A percentile compares a stretch with the other conserved stretches of the same genome.
These are phyloP conservation scores for Stichodactyla mertensii DNA, from an alignment of 64 coral and sea anemone genomes.

Conservation along the genomic window DNA sequence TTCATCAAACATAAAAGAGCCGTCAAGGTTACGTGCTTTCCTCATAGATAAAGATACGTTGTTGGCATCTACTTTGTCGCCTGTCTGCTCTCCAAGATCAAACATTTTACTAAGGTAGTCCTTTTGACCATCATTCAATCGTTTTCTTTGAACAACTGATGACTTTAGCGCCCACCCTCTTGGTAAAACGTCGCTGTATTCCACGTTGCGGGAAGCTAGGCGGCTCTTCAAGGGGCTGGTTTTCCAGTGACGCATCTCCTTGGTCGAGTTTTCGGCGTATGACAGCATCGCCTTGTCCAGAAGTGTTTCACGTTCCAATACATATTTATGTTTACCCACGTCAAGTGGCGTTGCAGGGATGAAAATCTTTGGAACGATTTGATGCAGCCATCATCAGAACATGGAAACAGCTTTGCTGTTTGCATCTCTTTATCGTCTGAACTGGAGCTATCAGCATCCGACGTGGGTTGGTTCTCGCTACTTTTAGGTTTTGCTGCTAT, in stretches of 20 bases:
- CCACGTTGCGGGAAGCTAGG: neutral
- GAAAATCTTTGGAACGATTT: slow-evolving; percentile 27
- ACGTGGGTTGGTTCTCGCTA: neutral
- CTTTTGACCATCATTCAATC: slow-evolving; percentile 16
- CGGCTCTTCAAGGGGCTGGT: neutral
- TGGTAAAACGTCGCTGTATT: neutral
- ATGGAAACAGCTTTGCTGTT: slow-evolving; percentile 5
- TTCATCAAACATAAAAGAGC: neutral
- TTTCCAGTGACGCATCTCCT: neutral
- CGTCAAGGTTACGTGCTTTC: slow-evolving; percentile 14
- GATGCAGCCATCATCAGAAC: neutral
- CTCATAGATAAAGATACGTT: slow-evolving; percentile 3
- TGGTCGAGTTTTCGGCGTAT: slow-evolving; percentile 18
- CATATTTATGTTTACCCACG: slow-evolving; percentile 18
- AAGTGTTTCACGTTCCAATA: slow-evolving; percentile 22
- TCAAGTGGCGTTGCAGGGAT: slow-evolving; percentile 32
- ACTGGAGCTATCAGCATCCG: neutral
- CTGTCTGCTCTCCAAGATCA: slow-evolving; percentile 14
- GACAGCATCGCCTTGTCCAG: slow-evolving; percentile 21
- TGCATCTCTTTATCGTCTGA: neutral
- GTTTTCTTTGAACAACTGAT: neutral
- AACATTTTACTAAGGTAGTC: slow-evolving; percentile 15
- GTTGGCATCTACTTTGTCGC: slow-evolving; percentile 14
- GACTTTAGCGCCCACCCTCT: slow-evolving; percentile 18
- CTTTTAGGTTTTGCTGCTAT: neutral